Evolutionary conservation across 2,888 invertebrate species (phyloP).

Genomic region (Caenorhabditis macrosperma): DNA sequence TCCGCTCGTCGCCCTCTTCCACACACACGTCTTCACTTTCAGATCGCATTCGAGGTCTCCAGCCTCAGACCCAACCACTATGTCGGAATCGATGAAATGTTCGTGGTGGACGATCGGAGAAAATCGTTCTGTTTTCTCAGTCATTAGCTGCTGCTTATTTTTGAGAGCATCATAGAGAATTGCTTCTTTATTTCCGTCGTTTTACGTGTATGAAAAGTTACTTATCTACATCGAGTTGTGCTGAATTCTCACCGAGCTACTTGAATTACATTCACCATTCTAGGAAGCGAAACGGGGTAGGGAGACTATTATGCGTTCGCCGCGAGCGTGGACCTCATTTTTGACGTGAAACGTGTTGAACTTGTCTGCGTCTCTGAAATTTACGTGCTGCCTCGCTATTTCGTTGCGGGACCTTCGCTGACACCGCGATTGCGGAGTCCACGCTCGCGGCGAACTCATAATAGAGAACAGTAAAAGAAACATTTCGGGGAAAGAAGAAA

Average conservation of each 20-base stretch:
- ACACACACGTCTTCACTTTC: neutral
- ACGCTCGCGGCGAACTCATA: no score
- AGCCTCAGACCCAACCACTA: constrained; percentile 70
- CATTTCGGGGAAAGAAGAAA: constrained; percentile 1
- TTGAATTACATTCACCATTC: constrained; percentile 51
- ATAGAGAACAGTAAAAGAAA: no score
- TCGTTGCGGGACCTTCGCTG: no score
- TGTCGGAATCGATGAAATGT: constrained; percentile 75
- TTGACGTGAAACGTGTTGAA: no score
- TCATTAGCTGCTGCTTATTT: constrained; percentile 13
- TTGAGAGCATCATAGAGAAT: constrained; percentile 8
- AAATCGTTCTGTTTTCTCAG: constrained; percentile 67
- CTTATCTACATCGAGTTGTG: constrained; percentile 6
- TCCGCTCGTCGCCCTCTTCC: neutral
- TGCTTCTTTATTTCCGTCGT: constrained; percentile 5
- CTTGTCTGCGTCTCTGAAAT: no score
- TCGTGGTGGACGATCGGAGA: constrained; percentile 69
- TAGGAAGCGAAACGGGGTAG: constrained; percentile 16
- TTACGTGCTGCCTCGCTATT: no score
- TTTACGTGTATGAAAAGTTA: constrained; percentile 28
- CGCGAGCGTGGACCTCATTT: no score
- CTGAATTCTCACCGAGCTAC: constrained; percentile 1
- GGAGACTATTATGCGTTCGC: no score
- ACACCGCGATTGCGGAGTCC: no score
- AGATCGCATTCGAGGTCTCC: constrained; percentile 76